Percentiles rank a stretch among this genome's conserved stretches.
Evolutionary conservation across 2,888 invertebrate genomes (phyloP).

Genomic region (Dorcus hopei): DNA sequence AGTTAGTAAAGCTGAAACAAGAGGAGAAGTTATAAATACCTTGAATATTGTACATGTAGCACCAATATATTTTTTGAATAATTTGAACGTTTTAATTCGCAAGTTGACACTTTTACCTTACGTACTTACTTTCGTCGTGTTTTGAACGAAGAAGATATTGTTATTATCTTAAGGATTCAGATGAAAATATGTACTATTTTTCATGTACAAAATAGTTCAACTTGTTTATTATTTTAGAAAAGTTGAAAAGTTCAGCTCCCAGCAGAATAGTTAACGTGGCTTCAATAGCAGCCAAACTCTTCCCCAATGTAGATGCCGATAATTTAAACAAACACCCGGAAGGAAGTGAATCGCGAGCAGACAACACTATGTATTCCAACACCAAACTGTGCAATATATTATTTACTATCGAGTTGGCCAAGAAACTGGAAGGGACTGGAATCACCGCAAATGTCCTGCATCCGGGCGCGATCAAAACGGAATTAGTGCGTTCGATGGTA

Average conservation of each 20-base stretch:
- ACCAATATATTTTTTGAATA: too few relatives aligned
- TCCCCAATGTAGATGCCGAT: not conserved
- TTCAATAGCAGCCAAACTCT: conserved; percentile 20
- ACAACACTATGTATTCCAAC: conserved; percentile 5
- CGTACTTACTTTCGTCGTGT: too few relatives aligned
- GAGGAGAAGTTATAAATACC: conserved; percentile 3
- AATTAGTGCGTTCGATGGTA: not conserved
- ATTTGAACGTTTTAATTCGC: too few relatives aligned
- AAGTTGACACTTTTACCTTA: too few relatives aligned
- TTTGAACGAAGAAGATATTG: too few relatives aligned
- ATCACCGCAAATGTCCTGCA: conserved; percentile 33
- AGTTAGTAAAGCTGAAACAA: conserved; percentile 45
- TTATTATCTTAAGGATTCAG: too few relatives aligned
- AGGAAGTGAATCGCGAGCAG: not conserved
- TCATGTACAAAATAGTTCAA: too few relatives aligned
- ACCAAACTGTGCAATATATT: conserved; percentile 34
- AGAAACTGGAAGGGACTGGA: conserved; percentile 26
- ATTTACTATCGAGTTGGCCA: conserved; percentile 31
- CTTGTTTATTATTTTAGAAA: conserved; percentile 40
- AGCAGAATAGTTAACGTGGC: conserved; percentile 37
- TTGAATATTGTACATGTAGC: too few relatives aligned
- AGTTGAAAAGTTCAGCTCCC: conserved; percentile 45
- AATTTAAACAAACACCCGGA: conserved; percentile 3
- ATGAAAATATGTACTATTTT: too few relatives aligned
- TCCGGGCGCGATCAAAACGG: conserved; percentile 32